Evolutionary conservation across 92 coral and sea anemone genomes (phyloP), one percentile per base, ranked within the genome.

Genomic region (Diadumene lineata): DNA sequence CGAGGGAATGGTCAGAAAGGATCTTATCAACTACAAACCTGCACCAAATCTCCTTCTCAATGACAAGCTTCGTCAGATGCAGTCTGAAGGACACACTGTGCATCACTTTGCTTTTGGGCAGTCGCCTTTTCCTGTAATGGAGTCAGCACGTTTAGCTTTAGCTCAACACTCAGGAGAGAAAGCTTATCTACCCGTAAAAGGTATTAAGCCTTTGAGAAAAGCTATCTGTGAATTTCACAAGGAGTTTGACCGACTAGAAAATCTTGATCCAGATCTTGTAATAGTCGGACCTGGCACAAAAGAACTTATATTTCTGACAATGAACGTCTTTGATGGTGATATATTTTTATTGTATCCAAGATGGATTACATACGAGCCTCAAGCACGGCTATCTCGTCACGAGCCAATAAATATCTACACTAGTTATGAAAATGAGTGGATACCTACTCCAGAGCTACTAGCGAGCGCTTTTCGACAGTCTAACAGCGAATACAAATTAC

Each of bases 51-150:
- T 85, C 24, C 62, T 79, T n/a, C n/a, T 85, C 16, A 85, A 79
- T 69, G 85, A 79, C 34, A 85, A 80, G 34, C 63, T 85, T 50
- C 74, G 70, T 23, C 81, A 79, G 25, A 60, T 85, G 16, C 31
- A 73, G 19, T 66, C 72, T 0, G 58, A 82, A 25, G 89, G 89
- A 7, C 53, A 66, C 31, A 63, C 56, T 18, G 69, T 85, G 0
- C 73, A 85, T 51, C 89, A 85, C 60, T 78, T 85, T 26, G 89
- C 73, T 23, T 85, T 85, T 69, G 89, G 89, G 8, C 89, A 85
- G 58, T 85, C 89, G 17, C 89, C 89, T 0, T 85, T 85, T 22
- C 85, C 89, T 16, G 63, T 80, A 0, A 32, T 79, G 85, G 82
- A 74, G 30, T 57, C 60, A 32, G 85, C 85, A 8, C 78, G 76